Conservation (phyloP, 2,797 vertebrate genomes). For the Mallotus villosus region DNA sequence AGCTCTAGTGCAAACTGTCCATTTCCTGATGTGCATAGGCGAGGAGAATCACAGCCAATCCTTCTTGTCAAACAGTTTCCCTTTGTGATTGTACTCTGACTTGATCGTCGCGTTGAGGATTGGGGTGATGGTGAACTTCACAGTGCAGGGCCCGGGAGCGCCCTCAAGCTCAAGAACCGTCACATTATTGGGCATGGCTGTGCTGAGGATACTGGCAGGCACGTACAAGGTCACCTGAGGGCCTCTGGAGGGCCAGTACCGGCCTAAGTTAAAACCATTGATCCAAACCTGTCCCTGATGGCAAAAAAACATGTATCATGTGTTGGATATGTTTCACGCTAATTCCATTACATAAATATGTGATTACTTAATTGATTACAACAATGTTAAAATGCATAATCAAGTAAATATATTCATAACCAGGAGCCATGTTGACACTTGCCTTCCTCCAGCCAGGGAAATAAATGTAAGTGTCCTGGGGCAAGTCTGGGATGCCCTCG, state of each 20-base stretch:
- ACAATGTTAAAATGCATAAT: not conserved
- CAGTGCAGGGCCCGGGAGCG: constrained; percentile 63
- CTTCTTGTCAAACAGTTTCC: constrained; percentile 45
- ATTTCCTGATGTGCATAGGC: not conserved
- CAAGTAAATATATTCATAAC: not conserved
- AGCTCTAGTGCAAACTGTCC: not conserved
- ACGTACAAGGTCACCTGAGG: constrained; percentile 92
- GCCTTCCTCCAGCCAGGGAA: constrained; percentile 91
- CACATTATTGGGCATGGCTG: constrained; percentile 81
- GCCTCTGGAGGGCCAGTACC: constrained; percentile 88
- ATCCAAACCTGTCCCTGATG: constrained; percentile 95
- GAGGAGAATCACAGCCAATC: constrained; percentile 25
- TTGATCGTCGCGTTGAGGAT: constrained; percentile 63
- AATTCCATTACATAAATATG: not conserved
- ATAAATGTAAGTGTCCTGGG: constrained; percentile 90
- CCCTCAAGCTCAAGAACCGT: constrained; percentile 87
- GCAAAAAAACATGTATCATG: constrained; percentile 17
- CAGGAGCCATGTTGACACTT: not conserved
- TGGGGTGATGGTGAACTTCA: constrained; percentile 82
- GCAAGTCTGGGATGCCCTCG: constrained; percentile 85
- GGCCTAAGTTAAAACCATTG: constrained; percentile 93
- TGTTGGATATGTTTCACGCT: not conserved
- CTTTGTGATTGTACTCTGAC: not conserved
- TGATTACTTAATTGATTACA: no score
- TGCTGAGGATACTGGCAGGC: constrained; percentile 82